Evolutionary conservation across 2,797 vertebrate genomes (phyloP).

Genomic region (Rhinichthys osculus): DNA sequence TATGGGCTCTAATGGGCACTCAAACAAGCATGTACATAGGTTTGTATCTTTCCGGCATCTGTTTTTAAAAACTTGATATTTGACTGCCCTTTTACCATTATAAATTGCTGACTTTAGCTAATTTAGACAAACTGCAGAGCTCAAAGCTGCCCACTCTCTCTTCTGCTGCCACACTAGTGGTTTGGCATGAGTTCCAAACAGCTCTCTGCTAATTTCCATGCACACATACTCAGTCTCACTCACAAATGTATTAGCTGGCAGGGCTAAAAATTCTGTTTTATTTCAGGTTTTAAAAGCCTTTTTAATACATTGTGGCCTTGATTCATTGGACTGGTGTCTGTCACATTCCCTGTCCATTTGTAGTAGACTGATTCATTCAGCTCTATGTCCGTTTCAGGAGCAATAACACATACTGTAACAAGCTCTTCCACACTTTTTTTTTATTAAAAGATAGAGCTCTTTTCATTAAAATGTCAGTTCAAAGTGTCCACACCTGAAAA

Average conservation of each 20-base stretch:
- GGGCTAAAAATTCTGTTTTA: not conserved
- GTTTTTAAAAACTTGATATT: not conserved
- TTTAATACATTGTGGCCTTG: not conserved
- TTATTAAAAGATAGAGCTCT: not conserved
- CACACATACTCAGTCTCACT: not conserved
- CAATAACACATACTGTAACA: not conserved
- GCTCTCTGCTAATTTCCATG: slow-evolving; percentile 16
- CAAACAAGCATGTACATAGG: not conserved
- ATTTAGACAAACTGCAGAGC: slow-evolving; percentile 22
- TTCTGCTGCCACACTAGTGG: slow-evolving; percentile 26
- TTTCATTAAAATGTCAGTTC: not conserved
- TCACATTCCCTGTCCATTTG: not conserved
- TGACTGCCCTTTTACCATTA: slow-evolving; percentile 14
- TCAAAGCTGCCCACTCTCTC: slow-evolving; percentile 3
- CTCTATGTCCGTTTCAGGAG: not conserved
- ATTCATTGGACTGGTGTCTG: not conserved
- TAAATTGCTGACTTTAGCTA: slow-evolving; percentile 10
- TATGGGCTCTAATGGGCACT: not conserved
- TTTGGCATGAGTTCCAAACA: slow-evolving; percentile 14
- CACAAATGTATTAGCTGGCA: not conserved
- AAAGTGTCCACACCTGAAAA: not conserved
- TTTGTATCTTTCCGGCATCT: not conserved
- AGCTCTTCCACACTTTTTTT: not conserved
- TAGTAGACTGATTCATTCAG: not conserved
- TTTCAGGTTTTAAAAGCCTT: not conserved